phyloP scores from a whole-genome alignment of 53 echinoderm and acorn worm species.

The Luidia sarsii region DNA sequence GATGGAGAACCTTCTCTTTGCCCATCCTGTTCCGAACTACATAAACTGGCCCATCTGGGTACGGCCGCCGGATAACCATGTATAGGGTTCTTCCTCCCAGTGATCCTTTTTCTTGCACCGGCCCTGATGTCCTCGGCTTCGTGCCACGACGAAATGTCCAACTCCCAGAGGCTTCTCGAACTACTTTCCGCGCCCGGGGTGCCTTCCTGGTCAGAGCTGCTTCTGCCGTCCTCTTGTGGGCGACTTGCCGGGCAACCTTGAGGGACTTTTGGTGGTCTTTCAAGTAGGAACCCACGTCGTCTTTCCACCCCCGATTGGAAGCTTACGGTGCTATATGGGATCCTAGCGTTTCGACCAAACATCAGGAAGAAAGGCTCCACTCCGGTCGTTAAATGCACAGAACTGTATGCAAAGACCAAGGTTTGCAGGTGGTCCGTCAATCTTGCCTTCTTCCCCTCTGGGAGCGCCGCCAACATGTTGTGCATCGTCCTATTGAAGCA shows the following conservation, averaged over 20 bases:
- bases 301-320: neutral
- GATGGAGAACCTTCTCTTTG: constrained; percentile 26
- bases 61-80: neutral
- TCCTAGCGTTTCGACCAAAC: constrained; percentile 35
- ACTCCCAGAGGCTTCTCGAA: constrained; percentile 52
- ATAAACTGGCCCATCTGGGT: constrained; percentile 1
- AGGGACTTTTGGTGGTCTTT: constrained; percentile 11
- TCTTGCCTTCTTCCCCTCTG: constrained; percentile 16
- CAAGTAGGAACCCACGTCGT: neutral
- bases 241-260: constrained; percentile 7
- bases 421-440: constrained; percentile 24
- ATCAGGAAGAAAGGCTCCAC: constrained; percentile 55
- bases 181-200: constrained; percentile 4
- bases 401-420: constrained; percentile 42
- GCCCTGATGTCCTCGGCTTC: constrained; percentile 15
- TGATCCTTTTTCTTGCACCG: constrained; percentile 3
- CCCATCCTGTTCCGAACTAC: neutral
- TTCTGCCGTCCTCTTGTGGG: neutral
- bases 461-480: constrained; percentile 38
- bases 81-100: neutral
- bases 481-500: constrained; percentile 40
- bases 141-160: constrained; percentile 51
- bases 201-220: constrained; percentile 11
- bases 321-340: constrained; percentile 37
- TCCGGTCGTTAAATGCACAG: constrained; percentile 24